phyloP scores from a whole-genome alignment of 2,888 invertebrate species.

The Synanthedon andrenaeformis region DNA sequence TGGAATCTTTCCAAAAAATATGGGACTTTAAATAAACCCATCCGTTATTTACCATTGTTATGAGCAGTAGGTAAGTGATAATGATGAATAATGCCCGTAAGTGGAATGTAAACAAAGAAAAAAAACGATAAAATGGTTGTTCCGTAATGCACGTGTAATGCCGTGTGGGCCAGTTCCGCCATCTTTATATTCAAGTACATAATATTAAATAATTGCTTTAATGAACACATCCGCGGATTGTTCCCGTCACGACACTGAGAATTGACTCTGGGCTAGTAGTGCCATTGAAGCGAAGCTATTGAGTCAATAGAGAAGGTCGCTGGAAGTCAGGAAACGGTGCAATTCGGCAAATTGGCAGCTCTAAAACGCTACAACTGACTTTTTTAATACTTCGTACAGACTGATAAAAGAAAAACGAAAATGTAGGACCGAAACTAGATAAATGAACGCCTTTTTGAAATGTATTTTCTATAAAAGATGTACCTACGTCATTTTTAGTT shows the following conservation, averaged over 20 bases:
- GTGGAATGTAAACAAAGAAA: not conserved
- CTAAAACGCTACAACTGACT: not conserved
- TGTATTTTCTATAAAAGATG: too few relatives aligned
- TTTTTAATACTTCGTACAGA: too few relatives aligned
- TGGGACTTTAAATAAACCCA: too few relatives aligned
- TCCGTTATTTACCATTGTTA: too few relatives aligned
- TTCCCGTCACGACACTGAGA: conserved; percentile 36
- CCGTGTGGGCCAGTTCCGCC: conserved; percentile 30
- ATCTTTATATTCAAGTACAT: conserved; percentile 49
- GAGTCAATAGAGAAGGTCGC: conserved; percentile 5
- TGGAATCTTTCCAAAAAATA: too few relatives aligned
- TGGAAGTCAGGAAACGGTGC: not conserved
- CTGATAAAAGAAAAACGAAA: too few relatives aligned
- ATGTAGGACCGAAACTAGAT: too few relatives aligned
- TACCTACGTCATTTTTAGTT: too few relatives aligned
- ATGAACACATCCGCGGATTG: conserved; percentile 40
- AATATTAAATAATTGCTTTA: conserved; percentile 36
- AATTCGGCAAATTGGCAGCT: not conserved
- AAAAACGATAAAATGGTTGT: conserved; percentile 9
- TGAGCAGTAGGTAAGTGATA: too few relatives aligned
- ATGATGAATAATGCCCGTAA: too few relatives aligned
- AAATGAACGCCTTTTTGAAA: too few relatives aligned
- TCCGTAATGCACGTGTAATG: conserved; percentile 16
- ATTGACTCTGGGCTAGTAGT: conserved; percentile 13
- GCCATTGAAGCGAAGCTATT: conserved; percentile 2